Evolutionary conservation across 2,797 vertebrate genomes (phyloP).

Genomic region (Champsocephalus esox): DNA sequence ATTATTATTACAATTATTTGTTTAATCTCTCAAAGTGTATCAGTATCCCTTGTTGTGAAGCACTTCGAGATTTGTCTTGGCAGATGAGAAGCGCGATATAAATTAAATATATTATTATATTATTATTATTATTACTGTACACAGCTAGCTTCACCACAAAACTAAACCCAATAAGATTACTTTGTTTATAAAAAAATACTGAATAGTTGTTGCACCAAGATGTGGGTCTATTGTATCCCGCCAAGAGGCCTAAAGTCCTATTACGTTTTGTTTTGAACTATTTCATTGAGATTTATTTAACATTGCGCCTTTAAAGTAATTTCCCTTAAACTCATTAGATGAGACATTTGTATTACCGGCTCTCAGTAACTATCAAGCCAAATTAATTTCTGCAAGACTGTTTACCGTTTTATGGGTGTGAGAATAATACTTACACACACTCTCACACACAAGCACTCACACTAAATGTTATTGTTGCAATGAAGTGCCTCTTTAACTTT

Average conservation of each 20-base stretch:
- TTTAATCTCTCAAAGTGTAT: too few species aligned
- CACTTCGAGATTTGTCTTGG: too few species aligned
- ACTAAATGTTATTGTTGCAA: constrained; percentile 39
- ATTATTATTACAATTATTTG: too few species aligned
- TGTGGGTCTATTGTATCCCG: not conserved
- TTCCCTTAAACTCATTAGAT: constrained; percentile 30
- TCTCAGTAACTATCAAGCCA: constrained; percentile 34
- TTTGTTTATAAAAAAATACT: not conserved
- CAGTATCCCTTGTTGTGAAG: too few species aligned
- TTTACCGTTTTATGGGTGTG: constrained; percentile 42
- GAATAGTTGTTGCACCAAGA: not conserved
- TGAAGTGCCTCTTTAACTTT: constrained; percentile 42
- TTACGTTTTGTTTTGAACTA: constrained; percentile 5
- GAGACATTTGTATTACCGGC: constrained; percentile 39
- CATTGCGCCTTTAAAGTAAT: not conserved
- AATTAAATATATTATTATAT: too few species aligned
- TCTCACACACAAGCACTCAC: constrained; percentile 1
- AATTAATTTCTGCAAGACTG: constrained; percentile 41
- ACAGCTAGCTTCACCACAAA: not conserved
- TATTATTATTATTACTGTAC: not conserved
- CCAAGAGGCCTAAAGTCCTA: not conserved
- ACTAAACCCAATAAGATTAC: constrained; percentile 7
- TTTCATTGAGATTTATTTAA: constrained; percentile 20
- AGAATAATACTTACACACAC: constrained; percentile 10
- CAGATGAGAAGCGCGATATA: too few species aligned